A percentile compares a stretch with the other conserved stretches of the same genome.
These are phyloP conservation scores for Oncorhynchus masou DNA, from an alignment of 2,113 vertebrate genomes.

Conservation along the genomic window DNA sequence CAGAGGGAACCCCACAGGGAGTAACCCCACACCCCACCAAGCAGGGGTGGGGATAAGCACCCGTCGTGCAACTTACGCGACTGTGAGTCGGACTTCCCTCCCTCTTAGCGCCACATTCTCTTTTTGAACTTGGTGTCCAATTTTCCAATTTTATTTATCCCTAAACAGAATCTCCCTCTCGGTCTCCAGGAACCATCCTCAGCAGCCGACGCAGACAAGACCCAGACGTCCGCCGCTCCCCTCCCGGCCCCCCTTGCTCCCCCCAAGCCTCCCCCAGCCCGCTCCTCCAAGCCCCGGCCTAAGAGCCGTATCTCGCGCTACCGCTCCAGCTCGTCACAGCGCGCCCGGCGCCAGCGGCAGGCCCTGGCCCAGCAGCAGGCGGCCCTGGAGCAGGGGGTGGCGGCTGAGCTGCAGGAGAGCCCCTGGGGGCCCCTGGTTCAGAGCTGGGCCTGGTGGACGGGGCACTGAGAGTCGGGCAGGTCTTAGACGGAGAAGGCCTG, in stretches of 20 bases:
- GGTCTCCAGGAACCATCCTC: conserved; percentile 46
- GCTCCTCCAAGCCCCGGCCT: conserved; percentile 87
- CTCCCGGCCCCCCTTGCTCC: conserved; percentile 73
- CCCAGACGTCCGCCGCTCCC: conserved; percentile 69
- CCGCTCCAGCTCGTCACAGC: conserved; percentile 93
- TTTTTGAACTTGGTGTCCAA: not conserved
- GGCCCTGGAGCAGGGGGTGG: conserved; percentile 52
- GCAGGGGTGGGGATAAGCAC: conserved; percentile 85
- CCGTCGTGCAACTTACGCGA: conserved; percentile 81
- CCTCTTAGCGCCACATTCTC: not conserved
- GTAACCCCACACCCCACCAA: conserved; percentile 51
- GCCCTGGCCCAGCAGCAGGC: conserved; percentile 84
- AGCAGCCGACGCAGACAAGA: conserved; percentile 74
- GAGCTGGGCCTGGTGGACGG: conserved; percentile 80
- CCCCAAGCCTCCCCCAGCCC: conserved; percentile 82
- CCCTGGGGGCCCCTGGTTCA: conserved; percentile 66
- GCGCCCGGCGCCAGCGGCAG: conserved; percentile 91
- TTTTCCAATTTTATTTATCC: not conserved
- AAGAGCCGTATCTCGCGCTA: conserved; percentile 96
- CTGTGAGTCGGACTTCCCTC: conserved; percentile 48
- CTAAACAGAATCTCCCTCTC: not conserved
- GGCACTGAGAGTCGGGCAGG: conserved; percentile 71
- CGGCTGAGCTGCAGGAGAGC: conserved; percentile 85
- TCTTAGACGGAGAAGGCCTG: conserved; percentile 79
- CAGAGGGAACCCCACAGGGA: conserved; percentile 55